phyloP scores from a whole-genome alignment of 2,888 invertebrate species.

The Drosophila picticornis region DNA sequence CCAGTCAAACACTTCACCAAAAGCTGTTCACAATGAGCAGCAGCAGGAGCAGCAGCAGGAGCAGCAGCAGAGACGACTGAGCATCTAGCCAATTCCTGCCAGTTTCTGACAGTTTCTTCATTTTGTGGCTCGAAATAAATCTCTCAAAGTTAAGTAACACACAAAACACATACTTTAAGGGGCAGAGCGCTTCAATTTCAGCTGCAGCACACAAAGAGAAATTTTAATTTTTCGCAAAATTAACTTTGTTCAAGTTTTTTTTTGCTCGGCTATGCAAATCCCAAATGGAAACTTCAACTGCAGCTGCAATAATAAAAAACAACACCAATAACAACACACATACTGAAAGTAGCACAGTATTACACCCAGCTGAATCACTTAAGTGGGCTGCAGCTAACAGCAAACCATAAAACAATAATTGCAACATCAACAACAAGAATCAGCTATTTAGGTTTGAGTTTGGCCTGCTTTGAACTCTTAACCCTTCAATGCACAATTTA shows the following conservation, averaged over 20 bases:
- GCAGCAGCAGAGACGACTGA: slow-evolving; percentile 6
- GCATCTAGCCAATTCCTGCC: slow-evolving; percentile 1
- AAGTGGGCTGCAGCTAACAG: slow-evolving; percentile 54
- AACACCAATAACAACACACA: neutral
- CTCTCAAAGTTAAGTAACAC: slow-evolving; percentile 61
- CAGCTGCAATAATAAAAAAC: slow-evolving; percentile 15
- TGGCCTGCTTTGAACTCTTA: neutral
- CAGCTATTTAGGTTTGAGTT: slow-evolving; percentile 6
- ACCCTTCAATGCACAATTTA: slow-evolving; percentile 10
- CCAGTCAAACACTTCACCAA: neutral
- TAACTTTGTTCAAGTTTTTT: slow-evolving; percentile 70
- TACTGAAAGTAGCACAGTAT: slow-evolving; percentile 6
- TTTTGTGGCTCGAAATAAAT: slow-evolving; percentile 54
- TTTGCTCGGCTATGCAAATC: slow-evolving; percentile 67
- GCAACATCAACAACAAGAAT: slow-evolving; percentile 69
- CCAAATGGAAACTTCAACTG: slow-evolving; percentile 39
- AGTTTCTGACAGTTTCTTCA: slow-evolving; percentile 11
- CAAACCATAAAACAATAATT: slow-evolving; percentile 74
- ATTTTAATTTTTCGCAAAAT: slow-evolving; percentile 78
- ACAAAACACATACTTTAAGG: slow-evolving; percentile 34
- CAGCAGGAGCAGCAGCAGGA: slow-evolving; percentile 2
- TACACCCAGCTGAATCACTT: slow-evolving; percentile 46
- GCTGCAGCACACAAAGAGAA: slow-evolving; percentile 46
- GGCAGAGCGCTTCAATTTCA: slow-evolving; percentile 25
- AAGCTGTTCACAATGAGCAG: neutral